Conservation (phyloP, 2,113 vertebrate species). For the Paedocypris sp. region DNA sequence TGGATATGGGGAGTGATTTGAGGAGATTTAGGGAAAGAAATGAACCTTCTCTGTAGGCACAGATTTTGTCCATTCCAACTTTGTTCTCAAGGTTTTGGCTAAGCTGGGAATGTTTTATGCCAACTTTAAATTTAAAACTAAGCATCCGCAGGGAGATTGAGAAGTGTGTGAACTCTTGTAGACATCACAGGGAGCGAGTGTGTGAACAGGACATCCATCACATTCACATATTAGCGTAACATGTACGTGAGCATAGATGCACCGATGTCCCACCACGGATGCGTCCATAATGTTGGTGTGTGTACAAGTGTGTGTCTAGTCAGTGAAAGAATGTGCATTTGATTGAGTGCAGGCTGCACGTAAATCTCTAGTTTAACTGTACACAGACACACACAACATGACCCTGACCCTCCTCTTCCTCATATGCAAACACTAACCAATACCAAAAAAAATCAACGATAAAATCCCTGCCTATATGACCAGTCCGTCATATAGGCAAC, state of each 20-base stretch:
- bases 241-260: constrained; percentile 1
- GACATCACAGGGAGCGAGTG: not conserved
- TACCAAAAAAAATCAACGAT: not conserved
- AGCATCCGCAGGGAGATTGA: constrained; percentile 37
- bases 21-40: constrained; percentile 34
- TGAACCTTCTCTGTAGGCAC: constrained; percentile 43
- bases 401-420: constrained; percentile 45
- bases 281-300: constrained; percentile 21
- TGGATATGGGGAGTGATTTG: constrained; percentile 17
- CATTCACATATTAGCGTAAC: not conserved
- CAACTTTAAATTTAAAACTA: constrained; percentile 45
- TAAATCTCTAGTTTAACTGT: constrained; percentile 67
- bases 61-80: constrained; percentile 41
- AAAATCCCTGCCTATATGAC: constrained; percentile 21
- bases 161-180: not conserved
- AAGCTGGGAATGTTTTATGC: constrained; percentile 33
- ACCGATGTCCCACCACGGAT: not conserved
- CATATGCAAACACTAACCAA: constrained; percentile 3
- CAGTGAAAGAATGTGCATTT: constrained; percentile 66
- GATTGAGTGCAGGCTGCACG: constrained; percentile 68
- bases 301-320: constrained; percentile 57
- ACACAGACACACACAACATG: constrained; percentile 61
- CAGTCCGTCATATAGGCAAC: constrained; percentile 22
- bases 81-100: constrained; percentile 47
- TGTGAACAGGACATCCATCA: not conserved